Conservation (phyloP, 2,113 vertebrate species). For the Carassius gibelio region DNA sequence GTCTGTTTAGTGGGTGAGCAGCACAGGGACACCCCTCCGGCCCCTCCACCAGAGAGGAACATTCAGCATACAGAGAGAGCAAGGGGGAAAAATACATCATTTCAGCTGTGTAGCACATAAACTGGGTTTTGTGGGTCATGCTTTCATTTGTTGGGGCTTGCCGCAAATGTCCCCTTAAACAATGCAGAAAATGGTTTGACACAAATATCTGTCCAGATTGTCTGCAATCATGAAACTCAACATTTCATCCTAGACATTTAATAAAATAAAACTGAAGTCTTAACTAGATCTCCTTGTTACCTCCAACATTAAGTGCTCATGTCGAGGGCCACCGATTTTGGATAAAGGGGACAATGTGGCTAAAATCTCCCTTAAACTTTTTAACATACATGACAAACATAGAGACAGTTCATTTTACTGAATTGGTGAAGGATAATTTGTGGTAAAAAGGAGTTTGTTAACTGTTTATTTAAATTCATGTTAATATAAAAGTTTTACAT, state of each 20-base stretch:
- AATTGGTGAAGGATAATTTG: neutral
- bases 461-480: neutral
- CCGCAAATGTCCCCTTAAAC: constrained; percentile 42
- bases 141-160: constrained; percentile 50
- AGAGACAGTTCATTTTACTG: neutral
- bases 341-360: neutral
- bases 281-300: no score
- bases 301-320: neutral
- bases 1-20: constrained; percentile 64
- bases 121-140: constrained; percentile 28
- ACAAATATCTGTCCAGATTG: constrained; percentile 51
- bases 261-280: neutral
- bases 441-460: neutral
- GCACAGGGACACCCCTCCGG: constrained; percentile 43
- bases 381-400: no score
- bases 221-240: neutral
- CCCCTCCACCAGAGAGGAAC: neutral
- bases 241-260: neutral
- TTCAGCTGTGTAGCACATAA: constrained; percentile 49
- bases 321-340: neutral
- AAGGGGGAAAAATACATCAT: constrained; percentile 32
- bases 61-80: neutral
- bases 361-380: neutral
- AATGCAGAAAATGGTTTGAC: constrained; percentile 55
- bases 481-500: neutral